Conservation (phyloP, 92 coral and sea anemone genomes). For the Parazoanthus swiftii region DNA sequence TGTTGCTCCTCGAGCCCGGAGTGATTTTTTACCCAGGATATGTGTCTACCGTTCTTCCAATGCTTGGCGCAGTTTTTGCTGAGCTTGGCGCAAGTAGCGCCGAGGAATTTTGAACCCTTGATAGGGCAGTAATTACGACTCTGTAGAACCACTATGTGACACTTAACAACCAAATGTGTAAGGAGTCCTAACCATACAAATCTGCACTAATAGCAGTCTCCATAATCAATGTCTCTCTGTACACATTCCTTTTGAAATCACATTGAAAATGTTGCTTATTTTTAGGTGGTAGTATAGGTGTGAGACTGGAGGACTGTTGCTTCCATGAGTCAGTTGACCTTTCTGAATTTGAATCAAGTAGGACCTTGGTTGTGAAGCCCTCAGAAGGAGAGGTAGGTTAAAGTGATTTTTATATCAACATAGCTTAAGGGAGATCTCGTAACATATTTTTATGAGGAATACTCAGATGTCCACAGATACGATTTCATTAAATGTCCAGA, state of each 20-base stretch:
- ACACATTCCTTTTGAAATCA: neutral
- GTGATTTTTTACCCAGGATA: too few species aligned
- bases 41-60: too few species aligned
- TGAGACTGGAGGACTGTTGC: conserved; percentile 73
- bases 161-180: too few species aligned
- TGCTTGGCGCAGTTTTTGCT: too few species aligned
- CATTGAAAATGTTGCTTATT: neutral
- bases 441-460: neutral
- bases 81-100: too few species aligned
- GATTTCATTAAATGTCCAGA: neutral
- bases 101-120: too few species aligned
- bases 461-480: too few species aligned
- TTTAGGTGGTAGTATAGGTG: conserved; percentile 66
- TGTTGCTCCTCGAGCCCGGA: too few species aligned
- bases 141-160: too few species aligned
- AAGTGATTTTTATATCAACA: neutral
- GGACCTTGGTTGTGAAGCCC: conserved; percentile 76
- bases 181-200: neutral
- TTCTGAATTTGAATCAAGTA: conserved; percentile 76
- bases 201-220: neutral
- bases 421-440: neutral
- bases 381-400: conserved; percentile 88
- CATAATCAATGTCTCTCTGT: neutral
- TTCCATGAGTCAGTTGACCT: conserved; percentile 92
- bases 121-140: too few species aligned